These are phyloP conservation scores for Pristionchus arcanus DNA, from an alignment of 2,888 invertebrate species.

Conservation along the genomic window DNA sequence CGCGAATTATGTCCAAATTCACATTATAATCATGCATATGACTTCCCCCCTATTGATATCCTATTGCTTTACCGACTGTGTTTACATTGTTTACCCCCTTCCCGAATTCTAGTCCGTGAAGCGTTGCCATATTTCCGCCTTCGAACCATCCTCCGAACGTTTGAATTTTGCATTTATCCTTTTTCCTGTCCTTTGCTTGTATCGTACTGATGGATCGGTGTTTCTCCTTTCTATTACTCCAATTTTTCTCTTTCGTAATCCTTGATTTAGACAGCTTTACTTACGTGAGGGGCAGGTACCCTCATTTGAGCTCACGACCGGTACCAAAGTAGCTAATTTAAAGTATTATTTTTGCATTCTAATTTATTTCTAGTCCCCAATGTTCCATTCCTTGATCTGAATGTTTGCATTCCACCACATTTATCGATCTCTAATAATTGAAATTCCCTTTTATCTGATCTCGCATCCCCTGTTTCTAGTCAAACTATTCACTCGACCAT, in stretches of 20 bases:
- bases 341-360: not conserved
- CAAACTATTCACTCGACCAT: not conserved
- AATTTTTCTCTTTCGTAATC: not conserved
- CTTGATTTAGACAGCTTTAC: slow-evolving; percentile 13
- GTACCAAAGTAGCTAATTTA: slow-evolving; percentile 29
- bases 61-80: not conserved
- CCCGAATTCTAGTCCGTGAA: slow-evolving; percentile 48
- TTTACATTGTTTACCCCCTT: not conserved
- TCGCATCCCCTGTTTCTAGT: slow-evolving; percentile 8
- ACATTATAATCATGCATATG: slow-evolving; percentile 7
- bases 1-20: not conserved
- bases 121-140: slow-evolving; percentile 49
- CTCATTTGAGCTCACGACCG: not conserved
- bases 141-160: not conserved
- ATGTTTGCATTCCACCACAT: not conserved
- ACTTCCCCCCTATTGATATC: not conserved
- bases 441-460: not conserved
- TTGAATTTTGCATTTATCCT: not conserved
- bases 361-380: not conserved
- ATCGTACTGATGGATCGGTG: not conserved
- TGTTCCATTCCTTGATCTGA: not conserved
- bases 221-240: not conserved
- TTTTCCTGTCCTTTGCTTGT: not conserved
- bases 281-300: not conserved
- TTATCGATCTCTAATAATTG: slow-evolving; percentile 24